Conservation (phyloP, 2,888 invertebrate genomes). For the Mechanitis mazaeus region DNA sequence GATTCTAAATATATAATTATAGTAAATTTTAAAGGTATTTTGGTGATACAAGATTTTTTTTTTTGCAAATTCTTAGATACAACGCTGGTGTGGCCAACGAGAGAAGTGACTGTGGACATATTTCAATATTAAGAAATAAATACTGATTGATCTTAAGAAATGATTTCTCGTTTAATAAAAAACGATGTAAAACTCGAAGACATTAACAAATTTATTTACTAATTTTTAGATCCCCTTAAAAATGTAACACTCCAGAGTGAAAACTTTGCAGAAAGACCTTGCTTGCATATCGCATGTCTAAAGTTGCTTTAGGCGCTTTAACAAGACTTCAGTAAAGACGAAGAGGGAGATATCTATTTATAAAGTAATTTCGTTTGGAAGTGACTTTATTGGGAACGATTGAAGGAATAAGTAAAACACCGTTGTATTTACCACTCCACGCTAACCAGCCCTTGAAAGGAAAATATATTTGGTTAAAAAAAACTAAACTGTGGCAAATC, state of each 20-base stretch:
- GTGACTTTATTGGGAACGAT: background rate
- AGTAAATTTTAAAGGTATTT: conserved; percentile 35
- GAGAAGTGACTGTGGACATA: conserved; percentile 36
- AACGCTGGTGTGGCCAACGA: conserved; percentile 38
- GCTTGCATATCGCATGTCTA: conserved; percentile 33
- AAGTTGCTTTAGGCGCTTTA: conserved; percentile 34
- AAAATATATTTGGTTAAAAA: conserved; percentile 37
- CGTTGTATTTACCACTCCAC: conserved; percentile 35
- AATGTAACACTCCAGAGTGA: conserved; percentile 29
- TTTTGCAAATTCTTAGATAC: conserved; percentile 32
- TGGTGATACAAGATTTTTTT: conserved; percentile 35
- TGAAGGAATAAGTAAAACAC: conserved; percentile 29
- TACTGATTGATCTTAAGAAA: conserved; percentile 20
- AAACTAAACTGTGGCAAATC: conserved; percentile 31
- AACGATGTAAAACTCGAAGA: conserved; percentile 30
- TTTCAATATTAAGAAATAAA: conserved; percentile 34
- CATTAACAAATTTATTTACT: conserved; percentile 33
- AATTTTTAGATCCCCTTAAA: conserved; percentile 36
- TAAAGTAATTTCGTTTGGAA: conserved; percentile 33
- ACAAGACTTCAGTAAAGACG: conserved; percentile 32
- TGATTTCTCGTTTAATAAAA: conserved; percentile 31
- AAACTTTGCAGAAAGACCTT: conserved; percentile 31
- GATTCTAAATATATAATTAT: conserved; percentile 36
- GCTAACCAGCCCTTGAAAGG: conserved; percentile 35
- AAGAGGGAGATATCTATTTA: conserved; percentile 30